These are phyloP conservation scores for Gymnorhina tibicen DNA, from an alignment of 2,113 vertebrate species.

Conservation along the genomic window DNA sequence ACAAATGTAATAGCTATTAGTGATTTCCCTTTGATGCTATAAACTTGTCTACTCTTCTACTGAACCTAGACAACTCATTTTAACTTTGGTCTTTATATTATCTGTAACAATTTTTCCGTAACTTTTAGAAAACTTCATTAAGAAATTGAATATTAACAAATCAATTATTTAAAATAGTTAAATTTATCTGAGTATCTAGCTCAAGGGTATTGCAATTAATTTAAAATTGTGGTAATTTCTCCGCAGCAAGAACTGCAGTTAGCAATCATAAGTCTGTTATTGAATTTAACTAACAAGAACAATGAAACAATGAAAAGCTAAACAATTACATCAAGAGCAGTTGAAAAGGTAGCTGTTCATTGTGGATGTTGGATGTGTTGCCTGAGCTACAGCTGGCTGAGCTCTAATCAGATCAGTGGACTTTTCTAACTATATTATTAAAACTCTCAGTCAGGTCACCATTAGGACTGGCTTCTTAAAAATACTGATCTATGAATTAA, in stretches of 20 bases:
- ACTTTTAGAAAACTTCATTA: not conserved
- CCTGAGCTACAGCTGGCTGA: not conserved
- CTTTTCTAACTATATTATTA: not conserved
- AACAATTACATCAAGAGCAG: not conserved
- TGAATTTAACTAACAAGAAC: not conserved
- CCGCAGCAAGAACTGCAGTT: not conserved
- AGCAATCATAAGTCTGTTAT: not conserved
- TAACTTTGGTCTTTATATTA: not conserved
- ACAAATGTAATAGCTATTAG: not conserved
- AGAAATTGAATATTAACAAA: not conserved
- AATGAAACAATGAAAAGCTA: not conserved
- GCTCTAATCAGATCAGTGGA: not conserved
- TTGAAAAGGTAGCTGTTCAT: not conserved
- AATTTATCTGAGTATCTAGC: not conserved
- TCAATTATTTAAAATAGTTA: not conserved
- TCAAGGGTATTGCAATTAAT: not conserved
- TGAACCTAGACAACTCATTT: not conserved
- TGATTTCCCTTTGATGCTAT: not conserved
- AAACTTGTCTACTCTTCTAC: not conserved
- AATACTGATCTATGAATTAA: not conserved
- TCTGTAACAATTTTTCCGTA: not conserved
- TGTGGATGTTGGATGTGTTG: not conserved
- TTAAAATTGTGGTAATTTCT: not conserved
- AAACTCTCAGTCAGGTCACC: not conserved
- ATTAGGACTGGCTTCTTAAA: not conserved